Base-by-base conservation (phyloP, 2,888 invertebrate species). In the Marasmarcha lunaedactyla region DNA sequence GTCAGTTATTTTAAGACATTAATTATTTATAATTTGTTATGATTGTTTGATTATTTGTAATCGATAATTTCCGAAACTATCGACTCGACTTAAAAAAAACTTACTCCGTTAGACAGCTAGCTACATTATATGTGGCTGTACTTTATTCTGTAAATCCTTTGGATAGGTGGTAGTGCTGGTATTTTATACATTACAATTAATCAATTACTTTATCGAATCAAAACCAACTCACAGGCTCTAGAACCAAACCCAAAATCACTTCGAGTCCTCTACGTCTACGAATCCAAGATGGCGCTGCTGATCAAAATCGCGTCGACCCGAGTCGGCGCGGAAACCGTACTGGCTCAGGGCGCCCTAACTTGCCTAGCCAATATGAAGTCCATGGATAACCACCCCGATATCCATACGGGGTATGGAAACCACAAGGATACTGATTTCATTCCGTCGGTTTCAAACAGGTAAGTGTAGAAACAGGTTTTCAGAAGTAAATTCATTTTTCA, bases 201-300 rank as follows among this genome's bases (percentile, higher is more conserved):
- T n/a, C n/a, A n/a, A n/a, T n/a, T n/a, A n/a, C n/a, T n/a, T n/a
- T n/a, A n/a, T n/a, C n/a, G n/a, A n/a, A n/a, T n/a, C n/a, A n/a
- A n/a, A n/a, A n/a, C n/a, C n/a, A n/a, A n/a, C n/a, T 37, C 15
- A 6, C 59, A 81, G 59, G 86, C 90, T n/a, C 57, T 93, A 35
- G 89, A 89, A 51, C 87, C 87, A 10, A 85, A 81, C 46, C 89
- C 90, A 0, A 86, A 87, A 37, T 89, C 88, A 1, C 81, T 95
- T 34, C 87, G 91, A 41, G 89, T 90, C 0, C 71, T 96, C 1
- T 96, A 94, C 76, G 87, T 95, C 11, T 96, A 94, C 71, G 93
- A 94, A 66, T 91, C 94, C 0, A 93, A 94, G 77, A 90, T 96
- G 90, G 88, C 92, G 27, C 86, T 93, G 48, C 81, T 95, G 12